Base-by-base conservation (phyloP, 1,140 invertebrate species). In the Penaeus chinensis region DNA sequence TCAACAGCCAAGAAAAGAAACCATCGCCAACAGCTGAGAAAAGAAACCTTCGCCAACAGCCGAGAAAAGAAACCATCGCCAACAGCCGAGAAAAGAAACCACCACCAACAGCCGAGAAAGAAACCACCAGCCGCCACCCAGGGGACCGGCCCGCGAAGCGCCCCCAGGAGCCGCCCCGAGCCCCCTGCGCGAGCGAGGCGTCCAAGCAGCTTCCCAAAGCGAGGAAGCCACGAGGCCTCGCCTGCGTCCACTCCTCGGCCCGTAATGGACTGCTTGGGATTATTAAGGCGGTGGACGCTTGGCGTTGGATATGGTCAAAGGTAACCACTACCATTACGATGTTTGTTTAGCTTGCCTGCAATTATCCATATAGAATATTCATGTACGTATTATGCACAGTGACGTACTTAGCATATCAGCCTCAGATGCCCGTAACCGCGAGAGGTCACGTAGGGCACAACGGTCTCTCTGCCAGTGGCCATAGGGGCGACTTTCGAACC, bases 281-380 rank as follows among this genome's bases (percentile, higher is more conserved):
- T 61, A 80, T 71, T 47, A 74, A 66, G 74, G 47, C 37, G 20
- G 16, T 27, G 27, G 22, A 71, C 37, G n/a, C 22, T 22, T 76
- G 85, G 85, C 85, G 78, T 80, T 76, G 79, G 47, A 82, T 87
- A 87, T 87, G 85, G 85, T 69, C 85, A 54, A 19, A 81, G 79
- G 61, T 74, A 82, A 82, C 85, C 85, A 82, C 66, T 61, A 60
- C 85, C n/a, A 87, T 87, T 87, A 87, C 79, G 79, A 87, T 87
- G 85, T 87, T 82, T 82, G 79, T 87, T 87, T 87, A 87, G 54
- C 85, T 37, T 79, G 69, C 65, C 85, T 82, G 85, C 85, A 87
- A 87, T 87, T 87, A 82, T 82, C 85, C 85, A 82, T 87, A 87
- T 87, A 87, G 85, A 87, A 87, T 87, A 87, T 87, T 87, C 85